Conservation (phyloP, 2,888 invertebrate species). For the Drosophila emarginata region DNA sequence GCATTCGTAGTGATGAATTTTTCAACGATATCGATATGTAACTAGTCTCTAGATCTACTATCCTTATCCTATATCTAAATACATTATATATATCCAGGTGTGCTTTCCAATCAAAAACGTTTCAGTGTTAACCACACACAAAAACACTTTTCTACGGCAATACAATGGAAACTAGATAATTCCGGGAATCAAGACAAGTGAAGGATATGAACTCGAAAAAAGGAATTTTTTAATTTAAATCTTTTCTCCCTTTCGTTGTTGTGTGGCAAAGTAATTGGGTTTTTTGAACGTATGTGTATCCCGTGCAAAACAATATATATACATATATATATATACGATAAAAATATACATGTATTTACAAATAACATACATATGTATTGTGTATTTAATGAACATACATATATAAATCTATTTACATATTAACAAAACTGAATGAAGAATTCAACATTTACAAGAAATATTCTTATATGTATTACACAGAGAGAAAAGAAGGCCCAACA, state of each 20-base stretch:
- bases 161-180: conserved; percentile 13
- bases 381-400: conserved; percentile 26
- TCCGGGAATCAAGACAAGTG: conserved; percentile 17
- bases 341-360: conserved; percentile 43
- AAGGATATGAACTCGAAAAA: conserved; percentile 14
- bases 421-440: conserved; percentile 26
- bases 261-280: conserved; percentile 53
- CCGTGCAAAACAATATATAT: conserved; percentile 30
- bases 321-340: conserved; percentile 33
- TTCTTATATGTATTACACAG: conserved; percentile 55
- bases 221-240: conserved; percentile 40
- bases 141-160: conserved; percentile 14
- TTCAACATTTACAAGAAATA: conserved; percentile 66
- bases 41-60: conserved; percentile 38
- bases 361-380: conserved; percentile 46
- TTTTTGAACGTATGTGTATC: conserved; percentile 53
- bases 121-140: conserved; percentile 26
- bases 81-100: conserved; percentile 18
- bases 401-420: conserved; percentile 11
- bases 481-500: conserved; percentile 22
- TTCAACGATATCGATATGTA: conserved; percentile 47
- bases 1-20: conserved; percentile 53
- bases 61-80: neutral
- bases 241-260: conserved; percentile 41
- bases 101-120: conserved; percentile 34